phyloP scores from a whole-genome alignment of 2,888 invertebrate genomes.

The Tachina fera region DNA sequence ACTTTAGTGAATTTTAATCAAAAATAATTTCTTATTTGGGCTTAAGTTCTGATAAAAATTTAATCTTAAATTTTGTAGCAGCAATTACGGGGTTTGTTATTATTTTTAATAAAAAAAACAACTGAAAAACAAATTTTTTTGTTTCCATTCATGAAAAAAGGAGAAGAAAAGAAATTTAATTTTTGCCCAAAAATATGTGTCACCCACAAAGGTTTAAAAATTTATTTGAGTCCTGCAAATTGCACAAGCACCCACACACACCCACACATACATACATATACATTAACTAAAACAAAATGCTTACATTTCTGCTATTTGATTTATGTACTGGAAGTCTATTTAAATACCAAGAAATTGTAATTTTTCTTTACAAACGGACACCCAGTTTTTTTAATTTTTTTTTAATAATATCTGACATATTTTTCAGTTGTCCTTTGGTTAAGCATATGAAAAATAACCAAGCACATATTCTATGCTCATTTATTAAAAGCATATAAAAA shows the following conservation, averaged over 20 bases:
- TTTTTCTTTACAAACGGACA: conserved; percentile 38
- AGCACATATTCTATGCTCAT: conserved; percentile 35
- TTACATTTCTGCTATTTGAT: conserved; percentile 10
- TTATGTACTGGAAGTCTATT: conserved; percentile 18
- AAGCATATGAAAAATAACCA: conserved; percentile 38
- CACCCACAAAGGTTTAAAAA: conserved; percentile 53
- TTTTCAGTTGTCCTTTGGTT: conserved; percentile 28
- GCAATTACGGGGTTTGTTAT: neutral
- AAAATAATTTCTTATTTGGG: no score
- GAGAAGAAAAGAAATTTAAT: conserved; percentile 1
- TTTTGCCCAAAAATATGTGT: conserved; percentile 55
- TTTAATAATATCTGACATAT: conserved; percentile 43
- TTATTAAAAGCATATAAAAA: conserved; percentile 39
- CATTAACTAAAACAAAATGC: conserved; percentile 6
- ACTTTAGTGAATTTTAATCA: no score
- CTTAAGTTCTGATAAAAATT: no score
- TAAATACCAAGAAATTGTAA: conserved; percentile 42
- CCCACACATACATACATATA: conserved; percentile 1
- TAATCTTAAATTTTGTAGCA: no score
- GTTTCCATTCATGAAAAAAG: neutral
- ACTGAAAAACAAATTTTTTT: conserved; percentile 15
- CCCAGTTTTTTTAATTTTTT: neutral
- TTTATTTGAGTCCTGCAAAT: neutral
- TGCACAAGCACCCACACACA: neutral
- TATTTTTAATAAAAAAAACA: neutral